phyloP scores from a whole-genome alignment of 2,113 vertebrate genomes.

The Cinclus mexicanus region DNA sequence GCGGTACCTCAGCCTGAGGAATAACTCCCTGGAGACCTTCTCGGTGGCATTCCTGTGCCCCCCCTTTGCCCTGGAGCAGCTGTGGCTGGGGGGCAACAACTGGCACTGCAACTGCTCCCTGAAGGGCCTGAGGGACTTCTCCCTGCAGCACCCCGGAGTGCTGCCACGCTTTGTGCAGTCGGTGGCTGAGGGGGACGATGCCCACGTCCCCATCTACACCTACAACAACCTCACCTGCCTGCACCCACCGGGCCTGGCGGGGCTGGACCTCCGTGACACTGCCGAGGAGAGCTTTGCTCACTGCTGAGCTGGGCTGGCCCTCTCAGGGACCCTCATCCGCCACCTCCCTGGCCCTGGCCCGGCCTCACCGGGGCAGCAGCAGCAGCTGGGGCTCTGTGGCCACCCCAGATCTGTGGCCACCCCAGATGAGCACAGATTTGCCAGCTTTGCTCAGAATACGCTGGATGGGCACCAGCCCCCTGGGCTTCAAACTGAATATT shows the following conservation, averaged over 20 bases:
- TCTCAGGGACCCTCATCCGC: not conserved
- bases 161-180: constrained; percentile 85
- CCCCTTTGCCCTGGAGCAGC: constrained; percentile 80
- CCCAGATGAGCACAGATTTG: not conserved
- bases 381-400: not conserved
- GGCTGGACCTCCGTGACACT: constrained; percentile 86
- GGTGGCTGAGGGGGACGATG: constrained; percentile 82
- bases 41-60: not conserved
- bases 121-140: constrained; percentile 81
- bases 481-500: not conserved
- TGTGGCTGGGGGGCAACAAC: constrained; percentile 88
- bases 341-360: not conserved
- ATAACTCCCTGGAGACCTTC: constrained; percentile 82
- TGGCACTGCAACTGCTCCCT: constrained; percentile 89
- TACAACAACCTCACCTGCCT: constrained; percentile 94
- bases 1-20: constrained; percentile 84
- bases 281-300: constrained; percentile 76
- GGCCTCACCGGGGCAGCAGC: not conserved
- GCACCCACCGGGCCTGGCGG: constrained; percentile 73
- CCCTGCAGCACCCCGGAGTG: constrained; percentile 73
- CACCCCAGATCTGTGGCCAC: not conserved
- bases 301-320: constrained; percentile 66
- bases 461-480: not conserved
- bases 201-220: constrained; percentile 76
- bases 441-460: accelerated